Evolutionary conservation across 2,888 invertebrate genomes (phyloP).

Genomic region (Agrotis puta): DNA sequence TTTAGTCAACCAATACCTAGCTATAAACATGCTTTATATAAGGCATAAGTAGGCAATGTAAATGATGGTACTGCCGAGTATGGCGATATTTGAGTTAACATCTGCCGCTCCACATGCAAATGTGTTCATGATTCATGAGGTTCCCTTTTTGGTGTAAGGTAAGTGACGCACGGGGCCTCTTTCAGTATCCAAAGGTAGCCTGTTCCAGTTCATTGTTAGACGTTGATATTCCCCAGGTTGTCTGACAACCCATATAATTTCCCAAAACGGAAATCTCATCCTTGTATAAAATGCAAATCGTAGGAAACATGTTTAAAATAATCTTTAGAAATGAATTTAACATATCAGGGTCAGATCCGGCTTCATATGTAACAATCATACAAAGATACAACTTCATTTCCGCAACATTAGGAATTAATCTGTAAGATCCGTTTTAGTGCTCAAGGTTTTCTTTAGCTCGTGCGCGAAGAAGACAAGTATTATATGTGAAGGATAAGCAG

Average conservation of each 20-base stretch:
- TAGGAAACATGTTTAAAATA: neutral
- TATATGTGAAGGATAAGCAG: no score
- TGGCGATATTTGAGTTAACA: conserved; percentile 30
- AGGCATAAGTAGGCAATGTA: conserved; percentile 8
- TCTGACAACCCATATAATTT: neutral
- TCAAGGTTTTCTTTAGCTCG: neutral
- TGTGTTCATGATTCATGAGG: conserved; percentile 37
- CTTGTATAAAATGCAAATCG: neutral
- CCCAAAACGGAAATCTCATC: neutral
- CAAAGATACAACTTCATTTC: conserved; percentile 21
- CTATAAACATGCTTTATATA: neutral
- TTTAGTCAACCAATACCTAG: neutral
- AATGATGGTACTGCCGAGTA: conserved; percentile 7
- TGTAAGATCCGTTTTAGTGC: neutral
- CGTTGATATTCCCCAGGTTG: neutral
- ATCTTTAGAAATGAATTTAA: neutral
- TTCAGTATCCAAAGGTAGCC: neutral
- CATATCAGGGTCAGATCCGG: conserved; percentile 1
- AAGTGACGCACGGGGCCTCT: neutral
- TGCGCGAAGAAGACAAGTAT: no score
- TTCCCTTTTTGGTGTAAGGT: neutral
- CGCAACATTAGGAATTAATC: neutral
- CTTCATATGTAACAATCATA: conserved; percentile 11
- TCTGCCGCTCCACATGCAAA: conserved; percentile 39
- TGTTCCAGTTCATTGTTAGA: neutral